Evolutionary conservation across 2,113 vertebrate genomes (phyloP).

Genomic region (Clinocottus analis): DNA sequence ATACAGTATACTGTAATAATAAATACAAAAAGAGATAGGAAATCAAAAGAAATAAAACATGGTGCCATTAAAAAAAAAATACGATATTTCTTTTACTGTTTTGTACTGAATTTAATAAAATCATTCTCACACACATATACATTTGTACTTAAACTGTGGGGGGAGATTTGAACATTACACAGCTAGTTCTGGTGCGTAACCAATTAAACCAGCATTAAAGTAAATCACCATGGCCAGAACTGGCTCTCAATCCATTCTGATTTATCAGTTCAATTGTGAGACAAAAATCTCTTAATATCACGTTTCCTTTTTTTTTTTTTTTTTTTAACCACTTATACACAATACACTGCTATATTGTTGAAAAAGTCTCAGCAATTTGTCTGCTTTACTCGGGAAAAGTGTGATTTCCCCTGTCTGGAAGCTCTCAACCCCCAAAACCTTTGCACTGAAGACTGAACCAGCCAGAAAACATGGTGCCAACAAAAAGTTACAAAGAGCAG

Average conservation of each 20-base stretch:
- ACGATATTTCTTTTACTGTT: conserved; percentile 9
- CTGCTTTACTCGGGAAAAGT: conserved; percentile 15
- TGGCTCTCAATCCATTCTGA: background rate
- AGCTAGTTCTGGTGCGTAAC: background rate
- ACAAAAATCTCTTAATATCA: background rate
- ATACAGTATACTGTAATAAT: conserved; percentile 86
- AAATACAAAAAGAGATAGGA: conserved; percentile 90
- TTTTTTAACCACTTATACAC: background rate
- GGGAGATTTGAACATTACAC: background rate
- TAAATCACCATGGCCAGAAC: background rate
- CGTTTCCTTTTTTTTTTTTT: background rate
- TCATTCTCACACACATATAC: conserved; percentile 21
- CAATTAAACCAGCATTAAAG: conserved; percentile 8
- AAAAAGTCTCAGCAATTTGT: background rate
- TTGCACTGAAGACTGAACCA: conserved; percentile 44
- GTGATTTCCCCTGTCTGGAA: conserved; percentile 13
- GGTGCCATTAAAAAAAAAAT: conserved; percentile 39
- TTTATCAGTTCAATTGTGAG: background rate
- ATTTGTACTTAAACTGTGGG: conserved; percentile 15
- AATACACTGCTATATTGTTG: background rate
- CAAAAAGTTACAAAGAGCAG: conserved; percentile 30
- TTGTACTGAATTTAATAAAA: conserved; percentile 49
- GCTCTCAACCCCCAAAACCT: conserved; percentile 17
- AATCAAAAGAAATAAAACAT: conserved; percentile 68
- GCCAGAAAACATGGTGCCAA: conserved; percentile 29